These are phyloP conservation scores for Cladopsammia gracilis DNA, from an alignment of 64 coral and sea anemone species.

Conservation along the genomic window DNA sequence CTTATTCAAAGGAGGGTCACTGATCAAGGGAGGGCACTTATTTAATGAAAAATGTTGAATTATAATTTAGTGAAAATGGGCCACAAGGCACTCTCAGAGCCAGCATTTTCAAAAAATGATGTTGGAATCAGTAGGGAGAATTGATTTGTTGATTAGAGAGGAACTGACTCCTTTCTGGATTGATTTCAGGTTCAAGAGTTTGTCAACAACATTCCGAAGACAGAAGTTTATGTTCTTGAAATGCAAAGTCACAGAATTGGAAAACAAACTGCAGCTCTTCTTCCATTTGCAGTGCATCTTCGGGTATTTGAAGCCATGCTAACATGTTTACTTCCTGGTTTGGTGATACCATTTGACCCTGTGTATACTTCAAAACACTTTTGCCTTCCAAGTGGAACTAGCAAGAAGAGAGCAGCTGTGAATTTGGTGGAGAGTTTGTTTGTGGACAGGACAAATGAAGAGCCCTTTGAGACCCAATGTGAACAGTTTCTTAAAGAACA, in stretches of 20 bases:
- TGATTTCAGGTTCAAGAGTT: conserved; percentile 80
- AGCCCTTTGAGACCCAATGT: conserved; percentile 76
- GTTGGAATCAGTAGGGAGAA: background rate
- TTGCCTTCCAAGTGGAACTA: conserved; percentile 72
- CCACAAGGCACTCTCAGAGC: too few species aligned
- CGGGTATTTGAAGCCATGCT: conserved; percentile 94
- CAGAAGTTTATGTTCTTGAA: conserved; percentile 88
- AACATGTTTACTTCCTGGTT: conserved; percentile 74
- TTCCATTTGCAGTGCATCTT: conserved; percentile 96
- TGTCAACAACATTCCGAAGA: conserved; percentile 77
- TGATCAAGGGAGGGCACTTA: too few species aligned
- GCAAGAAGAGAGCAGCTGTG: conserved; percentile 84
- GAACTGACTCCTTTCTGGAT: background rate
- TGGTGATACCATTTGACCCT: conserved; percentile 84
- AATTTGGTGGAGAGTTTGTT: conserved; percentile 90
- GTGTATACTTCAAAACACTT: conserved; percentile 88
- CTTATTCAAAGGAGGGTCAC: too few species aligned
- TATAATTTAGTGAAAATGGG: too few species aligned
- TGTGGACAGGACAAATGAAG: conserved; percentile 79
- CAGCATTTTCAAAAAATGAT: too few species aligned
- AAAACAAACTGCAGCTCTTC: conserved; percentile 78
- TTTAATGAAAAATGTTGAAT: too few species aligned
- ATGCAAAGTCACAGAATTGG: conserved; percentile 97
- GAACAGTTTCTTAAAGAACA: conserved; percentile 91
- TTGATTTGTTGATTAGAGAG: too few species aligned